Conservation (phyloP, 1,140 invertebrate genomes). For the Paraescarpia echinospica region DNA sequence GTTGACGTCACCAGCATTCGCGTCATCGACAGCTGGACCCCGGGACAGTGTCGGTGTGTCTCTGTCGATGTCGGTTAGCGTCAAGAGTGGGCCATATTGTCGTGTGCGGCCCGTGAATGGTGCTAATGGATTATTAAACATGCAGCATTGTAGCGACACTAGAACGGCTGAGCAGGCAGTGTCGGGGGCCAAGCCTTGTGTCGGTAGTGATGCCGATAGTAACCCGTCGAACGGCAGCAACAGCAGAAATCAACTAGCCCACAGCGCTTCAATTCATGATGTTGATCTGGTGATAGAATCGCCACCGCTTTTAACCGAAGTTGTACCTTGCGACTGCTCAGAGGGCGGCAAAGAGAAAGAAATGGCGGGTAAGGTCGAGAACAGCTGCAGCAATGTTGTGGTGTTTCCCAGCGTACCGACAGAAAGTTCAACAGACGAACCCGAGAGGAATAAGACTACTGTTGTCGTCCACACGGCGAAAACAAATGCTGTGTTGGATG, state of each 20-base stretch:
- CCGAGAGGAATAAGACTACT: neutral
- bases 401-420: neutral
- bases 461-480: neutral
- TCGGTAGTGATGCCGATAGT: neutral
- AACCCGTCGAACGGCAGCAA: neutral
- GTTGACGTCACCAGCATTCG: neutral
- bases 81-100: neutral
- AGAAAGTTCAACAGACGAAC: neutral
- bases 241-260: neutral
- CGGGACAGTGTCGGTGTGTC: neutral
- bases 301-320: neutral
- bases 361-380: neutral
- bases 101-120: neutral
- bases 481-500: neutral
- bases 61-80: neutral
- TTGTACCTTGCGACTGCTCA: neutral
- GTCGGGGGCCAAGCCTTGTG: neutral
- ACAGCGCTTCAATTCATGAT: neutral
- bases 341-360: neutral
- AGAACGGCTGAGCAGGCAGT: neutral
- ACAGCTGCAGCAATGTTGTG: neutral
- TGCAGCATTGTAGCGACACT: neutral
- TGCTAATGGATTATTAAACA: slow-evolving; percentile 6
- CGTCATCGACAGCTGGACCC: neutral
- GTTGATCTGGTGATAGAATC: neutral